Percentiles rank a stretch among this genome's conserved stretches.
Evolutionary conservation across 2,888 invertebrate species (phyloP).

Genomic region (Rhagonycha lutea): DNA sequence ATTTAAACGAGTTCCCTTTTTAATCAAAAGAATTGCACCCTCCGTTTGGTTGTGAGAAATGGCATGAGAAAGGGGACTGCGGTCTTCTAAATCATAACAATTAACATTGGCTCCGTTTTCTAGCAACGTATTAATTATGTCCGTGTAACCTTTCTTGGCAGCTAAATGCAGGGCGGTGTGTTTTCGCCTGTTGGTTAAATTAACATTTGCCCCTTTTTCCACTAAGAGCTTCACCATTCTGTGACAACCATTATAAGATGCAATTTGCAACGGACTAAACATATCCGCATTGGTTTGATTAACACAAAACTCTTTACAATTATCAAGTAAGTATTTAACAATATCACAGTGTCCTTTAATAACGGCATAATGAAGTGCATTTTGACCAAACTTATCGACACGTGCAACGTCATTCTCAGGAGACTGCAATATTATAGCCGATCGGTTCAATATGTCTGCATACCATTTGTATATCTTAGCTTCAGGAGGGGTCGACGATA

Average conservation of each 20-base stretch:
- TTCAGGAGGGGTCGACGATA: conserved; percentile 35
- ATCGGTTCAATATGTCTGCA: conserved; percentile 73
- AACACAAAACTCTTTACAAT: conserved; percentile 61
- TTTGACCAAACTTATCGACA: conserved; percentile 66
- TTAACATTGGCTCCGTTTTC: conserved; percentile 50
- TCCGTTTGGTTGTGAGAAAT: conserved; percentile 52
- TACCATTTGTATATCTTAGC: conserved; percentile 67
- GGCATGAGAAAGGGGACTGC: conserved; percentile 57
- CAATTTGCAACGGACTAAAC: conserved; percentile 70
- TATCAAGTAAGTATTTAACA: conserved; percentile 60
- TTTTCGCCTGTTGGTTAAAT: conserved; percentile 51
- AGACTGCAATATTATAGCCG: conserved; percentile 53
- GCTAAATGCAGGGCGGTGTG: conserved; percentile 54
- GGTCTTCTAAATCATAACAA: conserved; percentile 53
- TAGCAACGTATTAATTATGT: conserved; percentile 46
- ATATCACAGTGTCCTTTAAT: conserved; percentile 67
- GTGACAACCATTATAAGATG: conserved; percentile 62
- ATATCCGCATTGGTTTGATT: conserved; percentile 69
- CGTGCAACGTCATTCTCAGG: conserved; percentile 60
- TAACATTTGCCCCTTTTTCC: conserved; percentile 64
- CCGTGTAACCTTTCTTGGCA: conserved; percentile 38
- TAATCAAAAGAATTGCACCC: conserved; percentile 57
- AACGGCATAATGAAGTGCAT: conserved; percentile 76
- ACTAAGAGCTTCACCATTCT: conserved; percentile 63
- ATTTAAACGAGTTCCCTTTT: conserved; percentile 66